Evolutionary conservation across 2,113 vertebrate species (phyloP).

Genomic region (Hoplias malabaricus): DNA sequence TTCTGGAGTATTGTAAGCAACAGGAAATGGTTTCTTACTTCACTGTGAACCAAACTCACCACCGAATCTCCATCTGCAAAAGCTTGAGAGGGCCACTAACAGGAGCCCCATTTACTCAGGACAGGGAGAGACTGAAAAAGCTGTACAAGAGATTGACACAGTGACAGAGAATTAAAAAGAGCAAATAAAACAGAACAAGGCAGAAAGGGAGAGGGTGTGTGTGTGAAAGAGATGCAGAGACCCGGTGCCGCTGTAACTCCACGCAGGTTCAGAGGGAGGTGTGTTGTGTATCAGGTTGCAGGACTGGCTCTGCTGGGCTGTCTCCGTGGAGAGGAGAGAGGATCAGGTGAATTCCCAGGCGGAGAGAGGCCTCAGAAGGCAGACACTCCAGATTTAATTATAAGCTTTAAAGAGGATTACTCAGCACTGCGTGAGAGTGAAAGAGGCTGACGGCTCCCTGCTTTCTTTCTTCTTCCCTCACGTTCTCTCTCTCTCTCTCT

Average conservation of each 20-base stretch:
- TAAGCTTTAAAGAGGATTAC: constrained; percentile 58
- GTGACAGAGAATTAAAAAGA: not conserved
- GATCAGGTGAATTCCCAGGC: constrained; percentile 58
- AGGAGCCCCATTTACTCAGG: constrained; percentile 20
- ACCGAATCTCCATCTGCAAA: constrained; percentile 17
- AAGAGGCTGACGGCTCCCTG: constrained; percentile 18
- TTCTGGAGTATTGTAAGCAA: not conserved
- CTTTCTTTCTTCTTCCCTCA: constrained; percentile 18
- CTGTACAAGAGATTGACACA: not conserved
- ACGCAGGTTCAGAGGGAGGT: constrained; percentile 30
- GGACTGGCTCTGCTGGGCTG: constrained; percentile 15
- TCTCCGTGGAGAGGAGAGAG: constrained; percentile 52
- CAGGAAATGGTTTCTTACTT: not conserved
- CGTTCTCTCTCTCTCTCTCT: not conserved
- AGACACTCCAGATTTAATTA: constrained; percentile 63
- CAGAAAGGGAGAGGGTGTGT: constrained; percentile 1
- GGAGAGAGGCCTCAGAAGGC: constrained; percentile 51
- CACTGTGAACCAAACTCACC: not conserved
- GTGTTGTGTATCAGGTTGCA: constrained; percentile 48
- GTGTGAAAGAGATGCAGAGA: not conserved
- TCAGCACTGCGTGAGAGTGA: constrained; percentile 42
- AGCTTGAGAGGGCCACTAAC: constrained; percentile 9
- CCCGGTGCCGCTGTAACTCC: constrained; percentile 9
- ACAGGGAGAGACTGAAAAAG: not conserved
- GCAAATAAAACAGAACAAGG: not conserved